Evolutionary conservation across 2,113 vertebrate species (phyloP).

Genomic region (Platysteira castanea): DNA sequence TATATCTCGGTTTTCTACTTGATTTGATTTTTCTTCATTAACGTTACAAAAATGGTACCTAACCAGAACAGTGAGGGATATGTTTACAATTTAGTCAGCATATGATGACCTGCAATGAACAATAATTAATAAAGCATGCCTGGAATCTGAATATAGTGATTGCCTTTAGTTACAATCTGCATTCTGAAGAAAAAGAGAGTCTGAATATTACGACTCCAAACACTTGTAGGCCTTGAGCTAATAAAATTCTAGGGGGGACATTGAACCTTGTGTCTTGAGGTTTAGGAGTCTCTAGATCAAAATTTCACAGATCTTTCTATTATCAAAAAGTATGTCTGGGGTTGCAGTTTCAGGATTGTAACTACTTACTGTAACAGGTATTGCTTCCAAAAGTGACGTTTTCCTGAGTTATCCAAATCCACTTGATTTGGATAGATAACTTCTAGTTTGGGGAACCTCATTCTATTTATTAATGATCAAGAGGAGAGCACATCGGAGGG

Average conservation of each 20-base stretch:
- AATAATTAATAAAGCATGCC: not conserved
- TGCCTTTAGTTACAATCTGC: not conserved
- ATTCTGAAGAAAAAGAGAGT: not conserved
- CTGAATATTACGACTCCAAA: not conserved
- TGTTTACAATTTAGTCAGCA: not conserved
- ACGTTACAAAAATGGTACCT: not conserved
- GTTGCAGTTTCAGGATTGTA: not conserved
- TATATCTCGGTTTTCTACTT: slow-evolving; percentile 5
- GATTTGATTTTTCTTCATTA: slow-evolving; percentile 32
- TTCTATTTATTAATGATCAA: not conserved
- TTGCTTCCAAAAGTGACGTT: not conserved
- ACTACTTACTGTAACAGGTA: not conserved
- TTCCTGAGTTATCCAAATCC: not conserved
- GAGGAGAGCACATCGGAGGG: not conserved
- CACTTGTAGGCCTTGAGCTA: not conserved
- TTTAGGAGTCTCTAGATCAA: not conserved
- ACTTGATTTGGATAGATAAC: not conserved
- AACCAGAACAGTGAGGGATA: not conserved
- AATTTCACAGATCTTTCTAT: not conserved
- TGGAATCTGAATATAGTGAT: not conserved
- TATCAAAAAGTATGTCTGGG: not conserved
- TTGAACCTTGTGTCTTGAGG: not conserved
- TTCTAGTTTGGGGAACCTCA: not conserved
- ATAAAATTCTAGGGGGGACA: not conserved
- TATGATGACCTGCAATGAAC: not conserved